phyloP scores from a whole-genome alignment of 2,113 vertebrate species.

The Aldabrachelys gigantea region DNA sequence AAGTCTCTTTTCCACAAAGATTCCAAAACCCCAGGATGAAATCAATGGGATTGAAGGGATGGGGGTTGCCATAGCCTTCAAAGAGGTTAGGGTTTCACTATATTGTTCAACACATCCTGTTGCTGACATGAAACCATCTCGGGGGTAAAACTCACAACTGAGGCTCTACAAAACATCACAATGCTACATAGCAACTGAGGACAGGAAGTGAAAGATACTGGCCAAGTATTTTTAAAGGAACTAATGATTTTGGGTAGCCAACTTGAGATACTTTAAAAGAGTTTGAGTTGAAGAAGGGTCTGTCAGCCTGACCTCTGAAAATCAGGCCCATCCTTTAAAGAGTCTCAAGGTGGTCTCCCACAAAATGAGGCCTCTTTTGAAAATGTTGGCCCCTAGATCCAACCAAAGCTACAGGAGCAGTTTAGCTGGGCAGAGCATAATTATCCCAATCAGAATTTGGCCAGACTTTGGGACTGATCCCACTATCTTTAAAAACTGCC shows the following conservation, averaged over 20 bases:
- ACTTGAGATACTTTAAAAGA: background rate
- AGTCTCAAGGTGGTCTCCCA: background rate
- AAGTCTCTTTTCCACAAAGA: background rate
- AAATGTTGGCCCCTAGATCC: background rate
- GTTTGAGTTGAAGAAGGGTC: no score
- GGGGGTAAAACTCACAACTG: background rate
- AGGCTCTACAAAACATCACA: background rate
- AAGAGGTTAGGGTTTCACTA: background rate
- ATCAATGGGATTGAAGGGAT: background rate
- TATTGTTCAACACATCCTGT: background rate
- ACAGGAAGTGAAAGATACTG: background rate
- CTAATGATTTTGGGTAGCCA: background rate
- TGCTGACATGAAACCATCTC: background rate
- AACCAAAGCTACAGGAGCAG: background rate
- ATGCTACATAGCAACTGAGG: background rate
- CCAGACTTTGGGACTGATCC: background rate
- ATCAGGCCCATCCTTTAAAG: background rate
- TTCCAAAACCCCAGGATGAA: background rate
- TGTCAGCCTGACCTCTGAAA: background rate
- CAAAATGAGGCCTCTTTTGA: background rate
- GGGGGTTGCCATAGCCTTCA: background rate
- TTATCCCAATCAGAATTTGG: accelerated
- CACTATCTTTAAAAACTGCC: accelerated
- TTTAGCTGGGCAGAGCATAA: background rate
- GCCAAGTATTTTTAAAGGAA: background rate